These are phyloP conservation scores for Machimus atricapillus DNA, from an alignment of 2,888 invertebrate genomes.

Conservation along the genomic window DNA sequence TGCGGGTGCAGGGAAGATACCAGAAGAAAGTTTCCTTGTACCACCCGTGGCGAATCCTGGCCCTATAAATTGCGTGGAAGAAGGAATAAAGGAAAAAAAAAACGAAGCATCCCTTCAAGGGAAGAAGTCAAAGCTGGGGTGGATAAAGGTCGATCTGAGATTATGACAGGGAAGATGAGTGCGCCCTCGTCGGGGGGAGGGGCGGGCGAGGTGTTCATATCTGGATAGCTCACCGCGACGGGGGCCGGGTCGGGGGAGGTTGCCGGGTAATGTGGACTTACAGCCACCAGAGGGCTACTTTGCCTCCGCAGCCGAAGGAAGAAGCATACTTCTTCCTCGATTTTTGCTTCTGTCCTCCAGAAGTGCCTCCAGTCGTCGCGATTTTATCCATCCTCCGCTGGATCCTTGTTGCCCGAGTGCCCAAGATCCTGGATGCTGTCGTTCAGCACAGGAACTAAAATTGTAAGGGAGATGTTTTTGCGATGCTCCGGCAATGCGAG, in stretches of 20 bases:
- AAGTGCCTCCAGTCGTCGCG: slow-evolving; percentile 20
- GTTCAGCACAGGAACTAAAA: slow-evolving; percentile 18
- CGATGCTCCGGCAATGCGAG: slow-evolving; percentile 40
- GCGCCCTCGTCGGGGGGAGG: background rate
- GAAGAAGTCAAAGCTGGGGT: slow-evolving; percentile 8
- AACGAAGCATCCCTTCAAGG: background rate
- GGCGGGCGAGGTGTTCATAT: background rate
- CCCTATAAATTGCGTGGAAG: slow-evolving; percentile 21
- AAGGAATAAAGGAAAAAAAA: background rate
- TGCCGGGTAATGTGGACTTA: slow-evolving; percentile 18
- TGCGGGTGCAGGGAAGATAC: background rate
- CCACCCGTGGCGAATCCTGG: slow-evolving; percentile 34
- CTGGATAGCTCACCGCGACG: background rate
- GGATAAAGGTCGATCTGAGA: slow-evolving; percentile 25
- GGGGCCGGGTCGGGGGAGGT: background rate
- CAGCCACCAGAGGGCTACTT: slow-evolving; percentile 15
- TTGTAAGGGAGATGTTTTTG: slow-evolving; percentile 31
- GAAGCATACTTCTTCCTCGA: slow-evolving; percentile 21
- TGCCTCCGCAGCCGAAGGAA: background rate
- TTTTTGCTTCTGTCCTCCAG: slow-evolving; percentile 31
- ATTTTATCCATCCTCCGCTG: slow-evolving; percentile 13
- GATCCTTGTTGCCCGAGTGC: background rate
- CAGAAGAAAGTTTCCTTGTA: slow-evolving; percentile 33
- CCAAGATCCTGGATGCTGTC: background rate
- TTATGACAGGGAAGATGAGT: slow-evolving; percentile 35